These are phyloP conservation scores for Calvadosia cruxmelitensis DNA, from an alignment of 30 jellyfish, hydroid and myxozoan genomes.

Conservation along the genomic window DNA sequence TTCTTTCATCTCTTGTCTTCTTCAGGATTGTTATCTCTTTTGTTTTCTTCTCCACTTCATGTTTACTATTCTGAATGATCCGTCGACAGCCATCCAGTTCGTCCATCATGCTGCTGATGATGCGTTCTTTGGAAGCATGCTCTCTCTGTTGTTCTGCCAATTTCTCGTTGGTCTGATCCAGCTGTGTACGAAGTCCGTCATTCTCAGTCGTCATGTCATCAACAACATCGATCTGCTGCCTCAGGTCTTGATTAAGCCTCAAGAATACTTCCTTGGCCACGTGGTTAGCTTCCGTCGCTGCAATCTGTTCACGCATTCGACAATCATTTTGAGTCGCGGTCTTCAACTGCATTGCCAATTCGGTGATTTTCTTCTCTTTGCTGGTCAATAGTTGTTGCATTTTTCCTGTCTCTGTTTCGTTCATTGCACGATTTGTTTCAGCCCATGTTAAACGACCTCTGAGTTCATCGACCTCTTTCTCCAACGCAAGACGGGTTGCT, in stretches of 20 bases:
- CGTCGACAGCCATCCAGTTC: constrained; percentile 20
- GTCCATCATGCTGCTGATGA: not conserved
- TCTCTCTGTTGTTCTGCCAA: not conserved
- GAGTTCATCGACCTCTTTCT: not conserved
- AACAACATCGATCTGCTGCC: constrained; percentile 1
- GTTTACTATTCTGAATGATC: constrained; percentile 27
- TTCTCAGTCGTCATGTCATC: constrained; percentile 11
- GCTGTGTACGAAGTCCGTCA: constrained; percentile 6
- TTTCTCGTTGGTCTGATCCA: constrained; percentile 1
- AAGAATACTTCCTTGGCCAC: constrained; percentile 43
- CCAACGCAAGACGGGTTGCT: not conserved
- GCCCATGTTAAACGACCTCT: not conserved
- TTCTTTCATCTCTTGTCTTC: constrained; percentile 27
- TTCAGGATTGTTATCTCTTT: constrained; percentile 18
- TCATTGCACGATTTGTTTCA: constrained; percentile 8
- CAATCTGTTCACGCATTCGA: constrained; percentile 19
- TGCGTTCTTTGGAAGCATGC: constrained; percentile 5
- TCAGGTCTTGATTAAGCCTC: constrained; percentile 25
- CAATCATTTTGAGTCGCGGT: constrained; percentile 24
- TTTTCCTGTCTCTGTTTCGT: constrained; percentile 30
- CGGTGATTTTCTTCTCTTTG: constrained; percentile 34
- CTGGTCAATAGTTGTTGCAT: constrained; percentile 13
- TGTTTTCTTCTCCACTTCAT: constrained; percentile 27
- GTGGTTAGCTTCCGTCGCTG: constrained; percentile 28
- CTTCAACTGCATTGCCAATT: constrained; percentile 35